phyloP scores from a whole-genome alignment of 2,888 invertebrate species.

The Pilophorus perplexus region DNA sequence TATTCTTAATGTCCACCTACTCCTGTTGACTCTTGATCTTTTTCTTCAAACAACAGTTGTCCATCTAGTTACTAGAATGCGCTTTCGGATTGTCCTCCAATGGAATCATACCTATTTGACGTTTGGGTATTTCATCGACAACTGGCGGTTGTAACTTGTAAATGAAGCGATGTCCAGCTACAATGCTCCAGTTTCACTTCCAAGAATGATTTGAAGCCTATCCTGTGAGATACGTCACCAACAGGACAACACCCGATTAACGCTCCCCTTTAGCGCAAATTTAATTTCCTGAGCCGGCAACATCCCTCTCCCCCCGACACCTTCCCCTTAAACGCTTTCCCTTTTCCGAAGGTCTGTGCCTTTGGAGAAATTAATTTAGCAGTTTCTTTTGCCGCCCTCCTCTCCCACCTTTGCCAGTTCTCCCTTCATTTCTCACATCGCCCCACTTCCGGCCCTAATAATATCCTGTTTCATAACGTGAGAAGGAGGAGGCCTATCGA shows the following conservation, averaged over 20 bases:
- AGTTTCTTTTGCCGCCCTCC: background rate
- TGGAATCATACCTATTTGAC: too few relatives aligned
- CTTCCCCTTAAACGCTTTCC: too few relatives aligned
- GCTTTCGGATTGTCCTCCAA: too few relatives aligned
- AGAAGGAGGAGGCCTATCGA: slow-evolving; percentile 16
- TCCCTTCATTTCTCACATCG: slow-evolving; percentile 1
- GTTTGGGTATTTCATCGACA: too few relatives aligned
- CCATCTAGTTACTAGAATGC: too few relatives aligned
- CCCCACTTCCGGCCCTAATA: slow-evolving; percentile 12
- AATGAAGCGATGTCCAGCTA: too few relatives aligned
- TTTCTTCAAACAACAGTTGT: too few relatives aligned
- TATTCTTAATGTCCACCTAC: too few relatives aligned
- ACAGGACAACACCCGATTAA: slow-evolving; percentile 38
- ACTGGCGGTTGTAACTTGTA: too few relatives aligned
- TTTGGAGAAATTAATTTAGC: slow-evolving; percentile 25
- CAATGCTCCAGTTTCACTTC: too few relatives aligned
- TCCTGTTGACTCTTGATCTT: too few relatives aligned
- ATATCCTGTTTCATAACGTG: slow-evolving; percentile 38
- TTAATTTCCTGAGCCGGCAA: slow-evolving; percentile 36
- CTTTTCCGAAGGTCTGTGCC: slow-evolving; percentile 10
- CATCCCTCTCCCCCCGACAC: background rate
- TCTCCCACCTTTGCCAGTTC: background rate
- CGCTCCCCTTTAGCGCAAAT: slow-evolving; percentile 27
- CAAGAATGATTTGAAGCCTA: too few relatives aligned
- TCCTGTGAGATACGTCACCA: slow-evolving; percentile 33